These are phyloP conservation scores for Phenganax subtilis DNA, from an alignment of 92 coral and sea anemone species.

Conservation along the genomic window DNA sequence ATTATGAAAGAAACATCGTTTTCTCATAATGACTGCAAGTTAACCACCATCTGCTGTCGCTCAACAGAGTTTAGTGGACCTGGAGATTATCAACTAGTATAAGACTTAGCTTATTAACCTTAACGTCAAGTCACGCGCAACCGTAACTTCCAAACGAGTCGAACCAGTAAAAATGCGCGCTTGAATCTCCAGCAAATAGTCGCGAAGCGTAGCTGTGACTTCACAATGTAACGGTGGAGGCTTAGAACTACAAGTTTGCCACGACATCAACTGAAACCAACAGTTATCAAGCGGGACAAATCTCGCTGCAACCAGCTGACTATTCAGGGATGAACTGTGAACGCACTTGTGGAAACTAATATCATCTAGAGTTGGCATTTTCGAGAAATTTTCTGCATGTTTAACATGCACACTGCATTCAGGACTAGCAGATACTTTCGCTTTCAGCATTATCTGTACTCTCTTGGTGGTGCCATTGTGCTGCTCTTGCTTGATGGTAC, in stretches of 20 bases:
- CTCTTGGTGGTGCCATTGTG: neutral
- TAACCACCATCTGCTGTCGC: neutral
- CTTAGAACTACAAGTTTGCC: neutral
- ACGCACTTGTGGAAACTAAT: constrained; percentile 26
- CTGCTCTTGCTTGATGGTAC: neutral
- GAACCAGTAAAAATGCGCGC: constrained; percentile 24
- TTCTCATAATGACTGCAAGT: too few relatives aligned
- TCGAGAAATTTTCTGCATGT: neutral
- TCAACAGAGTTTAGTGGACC: neutral
- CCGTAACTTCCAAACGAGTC: neutral
- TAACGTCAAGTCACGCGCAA: constrained; percentile 16
- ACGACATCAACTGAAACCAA: constrained; percentile 28
- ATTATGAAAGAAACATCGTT: too few relatives aligned
- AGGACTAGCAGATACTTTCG: constrained; percentile 26
- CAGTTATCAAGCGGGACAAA: constrained; percentile 27
- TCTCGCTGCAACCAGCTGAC: neutral
- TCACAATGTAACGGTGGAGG: constrained; percentile 33
- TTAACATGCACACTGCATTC: constrained; percentile 14
- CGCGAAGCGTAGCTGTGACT: constrained; percentile 7
- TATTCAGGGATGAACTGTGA: neutral
- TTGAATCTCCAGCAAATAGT: neutral
- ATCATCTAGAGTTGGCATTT: neutral
- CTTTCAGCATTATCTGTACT: constrained; percentile 2
- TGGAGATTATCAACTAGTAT: neutral
- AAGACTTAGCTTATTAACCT: neutral